A percentile compares a stretch with the other conserved stretches of the same genome.
Conservation (phyloP, 2,888 invertebrate genomes). For the Mellilla xanthometata region DNA sequence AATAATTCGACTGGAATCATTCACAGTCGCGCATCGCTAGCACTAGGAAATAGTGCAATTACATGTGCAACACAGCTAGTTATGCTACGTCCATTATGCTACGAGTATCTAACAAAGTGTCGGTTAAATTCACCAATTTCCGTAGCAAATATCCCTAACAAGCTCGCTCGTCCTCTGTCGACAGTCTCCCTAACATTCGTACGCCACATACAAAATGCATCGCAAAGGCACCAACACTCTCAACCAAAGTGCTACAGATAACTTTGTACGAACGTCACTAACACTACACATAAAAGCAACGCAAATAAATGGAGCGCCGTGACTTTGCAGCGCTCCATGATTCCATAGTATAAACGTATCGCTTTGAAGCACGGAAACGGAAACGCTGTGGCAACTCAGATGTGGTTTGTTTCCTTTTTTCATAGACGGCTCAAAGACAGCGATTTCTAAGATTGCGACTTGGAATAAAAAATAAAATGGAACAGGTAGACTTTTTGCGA, state of each 20-base stretch:
- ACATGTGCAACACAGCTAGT: too few relatives aligned
- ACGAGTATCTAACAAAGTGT: too few relatives aligned
- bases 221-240: conserved; percentile 38
- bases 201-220: conserved; percentile 39
- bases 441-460: conserved; percentile 41
- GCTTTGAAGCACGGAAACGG: conserved; percentile 36
- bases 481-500: neutral
- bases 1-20: too few relatives aligned
- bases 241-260: conserved; percentile 47
- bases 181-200: conserved; percentile 32
- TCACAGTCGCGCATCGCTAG: too few relatives aligned
- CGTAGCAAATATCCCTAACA: conserved; percentile 8
- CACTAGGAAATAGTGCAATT: too few relatives aligned
- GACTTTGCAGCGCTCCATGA: conserved; percentile 34
- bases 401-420: conserved; percentile 48
- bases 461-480: conserved; percentile 29
- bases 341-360: conserved; percentile 20
- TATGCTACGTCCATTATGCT: too few relatives aligned
- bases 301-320: conserved; percentile 48
- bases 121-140: neutral
- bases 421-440: conserved; percentile 43
- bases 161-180: conserved; percentile 13
- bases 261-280: conserved; percentile 48
- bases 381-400: conserved; percentile 28
- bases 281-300: conserved; percentile 44